Percentiles rank a stretch among this genome's conserved stretches.
These are phyloP conservation scores for Rhopalosiphum maidis DNA, from an alignment of 1,140 invertebrate species.

Conservation along the genomic window DNA sequence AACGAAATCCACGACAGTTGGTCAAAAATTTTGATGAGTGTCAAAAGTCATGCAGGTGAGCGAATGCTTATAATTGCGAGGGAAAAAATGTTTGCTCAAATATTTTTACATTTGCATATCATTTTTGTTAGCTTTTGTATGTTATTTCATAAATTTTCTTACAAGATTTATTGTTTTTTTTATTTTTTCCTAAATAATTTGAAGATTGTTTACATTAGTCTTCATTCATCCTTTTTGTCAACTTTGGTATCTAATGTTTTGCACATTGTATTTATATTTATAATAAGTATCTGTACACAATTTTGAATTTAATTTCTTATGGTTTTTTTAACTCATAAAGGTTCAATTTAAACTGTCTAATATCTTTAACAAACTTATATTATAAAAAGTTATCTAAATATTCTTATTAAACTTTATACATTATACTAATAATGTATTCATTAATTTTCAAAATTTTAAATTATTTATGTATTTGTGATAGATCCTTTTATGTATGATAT, in stretches of 20 bases:
- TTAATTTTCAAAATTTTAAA: neutral
- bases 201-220: neutral
- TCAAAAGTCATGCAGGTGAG: slow-evolving; percentile 55
- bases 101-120: neutral
- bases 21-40: slow-evolving; percentile 50
- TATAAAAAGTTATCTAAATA: neutral
- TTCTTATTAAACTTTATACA: neutral
- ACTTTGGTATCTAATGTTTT: neutral
- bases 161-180: neutral
- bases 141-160: neutral
- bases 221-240: neutral
- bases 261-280: neutral
- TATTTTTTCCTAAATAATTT: neutral
- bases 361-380: neutral
- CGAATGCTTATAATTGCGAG: neutral
- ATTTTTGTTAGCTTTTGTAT: neutral
- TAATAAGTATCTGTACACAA: neutral
- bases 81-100: neutral
- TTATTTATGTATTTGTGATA: neutral
- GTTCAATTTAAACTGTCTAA: neutral
- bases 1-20: slow-evolving; percentile 21
- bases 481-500: neutral
- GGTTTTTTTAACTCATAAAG: neutral
- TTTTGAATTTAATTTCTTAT: neutral
- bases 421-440: neutral